Percentiles rank a stretch among this genome's conserved stretches.
These are phyloP conservation scores for Pagrus major DNA, from an alignment of 2,113 vertebrate genomes.

Conservation along the genomic window DNA sequence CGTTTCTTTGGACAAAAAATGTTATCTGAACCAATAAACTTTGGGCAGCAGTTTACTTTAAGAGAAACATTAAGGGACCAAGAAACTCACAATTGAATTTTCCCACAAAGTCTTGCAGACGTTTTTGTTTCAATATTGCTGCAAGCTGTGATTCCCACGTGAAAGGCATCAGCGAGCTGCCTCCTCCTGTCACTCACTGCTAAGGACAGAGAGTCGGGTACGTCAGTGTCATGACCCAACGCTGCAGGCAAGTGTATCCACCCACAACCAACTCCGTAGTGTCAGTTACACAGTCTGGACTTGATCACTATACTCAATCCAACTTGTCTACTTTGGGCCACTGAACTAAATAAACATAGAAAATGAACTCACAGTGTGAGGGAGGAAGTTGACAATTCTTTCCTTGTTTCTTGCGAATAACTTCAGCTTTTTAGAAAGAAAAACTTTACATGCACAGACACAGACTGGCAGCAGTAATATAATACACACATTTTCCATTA, in stretches of 20 bases:
- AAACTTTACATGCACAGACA: background rate
- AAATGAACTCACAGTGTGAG: conserved; percentile 23
- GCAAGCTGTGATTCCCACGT: conserved; percentile 97
- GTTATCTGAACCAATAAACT: conserved; percentile 89
- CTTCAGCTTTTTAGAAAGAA: background rate
- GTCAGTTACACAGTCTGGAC: conserved; percentile 91
- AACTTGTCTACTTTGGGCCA: conserved; percentile 43
- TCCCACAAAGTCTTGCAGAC: conserved; percentile 88
- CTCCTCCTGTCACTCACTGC: conserved; percentile 93
- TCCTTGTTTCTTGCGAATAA: conserved; percentile 16
- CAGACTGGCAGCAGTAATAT: background rate
- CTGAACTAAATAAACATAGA: conserved; percentile 47
- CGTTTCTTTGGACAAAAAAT: conserved; percentile 79
- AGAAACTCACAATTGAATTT: conserved; percentile 89
- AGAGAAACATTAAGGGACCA: conserved; percentile 85
- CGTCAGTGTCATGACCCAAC: conserved; percentile 90
- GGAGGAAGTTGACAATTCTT: conserved; percentile 31
- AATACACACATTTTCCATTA: background rate
- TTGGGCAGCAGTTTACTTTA: conserved; percentile 83
- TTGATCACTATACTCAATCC: conserved; percentile 82
- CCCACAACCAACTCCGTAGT: conserved; percentile 87
- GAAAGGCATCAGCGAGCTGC: conserved; percentile 92
- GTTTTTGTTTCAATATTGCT: conserved; percentile 87
- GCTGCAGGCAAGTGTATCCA: conserved; percentile 90
- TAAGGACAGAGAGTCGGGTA: conserved; percentile 87